A percentile compares a stretch with the other conserved stretches of the same genome.
phyloP scores from a whole-genome alignment of 53 echinoderm and acorn worm genomes.

The Antedon mediterranea region DNA sequence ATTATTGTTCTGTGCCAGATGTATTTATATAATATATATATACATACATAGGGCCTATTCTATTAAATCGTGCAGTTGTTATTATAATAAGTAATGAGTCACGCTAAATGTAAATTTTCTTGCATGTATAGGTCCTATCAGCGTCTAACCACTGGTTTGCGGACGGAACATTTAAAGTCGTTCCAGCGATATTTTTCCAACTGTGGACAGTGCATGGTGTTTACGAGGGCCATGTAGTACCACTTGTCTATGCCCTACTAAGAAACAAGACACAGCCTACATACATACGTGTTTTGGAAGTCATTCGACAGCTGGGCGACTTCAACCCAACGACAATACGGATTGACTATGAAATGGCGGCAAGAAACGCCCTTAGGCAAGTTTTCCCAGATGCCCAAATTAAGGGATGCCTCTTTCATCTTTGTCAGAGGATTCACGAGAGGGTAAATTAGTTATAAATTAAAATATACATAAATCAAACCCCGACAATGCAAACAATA shows the following conservation, averaged over 20 bases:
- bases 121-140: neutral
- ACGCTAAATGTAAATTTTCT: no score
- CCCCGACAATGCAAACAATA: no score
- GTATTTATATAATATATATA: no score
- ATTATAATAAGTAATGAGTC: no score
- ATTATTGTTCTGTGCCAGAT: no score
- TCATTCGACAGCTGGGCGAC: neutral
- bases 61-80: no score
- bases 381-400: neutral
- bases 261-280: neutral
- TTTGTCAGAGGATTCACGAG: neutral
- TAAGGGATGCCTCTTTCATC: neutral
- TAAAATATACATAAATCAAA: no score
- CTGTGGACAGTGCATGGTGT: slow-evolving; percentile 4
- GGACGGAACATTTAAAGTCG: slow-evolving; percentile 12
- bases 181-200: slow-evolving; percentile 9
- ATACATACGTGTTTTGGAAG: neutral
- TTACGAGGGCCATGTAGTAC: slow-evolving; percentile 6
- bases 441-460: no score
- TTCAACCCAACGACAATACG: neutral
- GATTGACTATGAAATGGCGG: neutral
- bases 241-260: neutral
- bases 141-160: neutral
- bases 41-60: no score
- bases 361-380: neutral